Conservation (phyloP, 1,140 invertebrate species). For the Bombus pascuorum region DNA sequence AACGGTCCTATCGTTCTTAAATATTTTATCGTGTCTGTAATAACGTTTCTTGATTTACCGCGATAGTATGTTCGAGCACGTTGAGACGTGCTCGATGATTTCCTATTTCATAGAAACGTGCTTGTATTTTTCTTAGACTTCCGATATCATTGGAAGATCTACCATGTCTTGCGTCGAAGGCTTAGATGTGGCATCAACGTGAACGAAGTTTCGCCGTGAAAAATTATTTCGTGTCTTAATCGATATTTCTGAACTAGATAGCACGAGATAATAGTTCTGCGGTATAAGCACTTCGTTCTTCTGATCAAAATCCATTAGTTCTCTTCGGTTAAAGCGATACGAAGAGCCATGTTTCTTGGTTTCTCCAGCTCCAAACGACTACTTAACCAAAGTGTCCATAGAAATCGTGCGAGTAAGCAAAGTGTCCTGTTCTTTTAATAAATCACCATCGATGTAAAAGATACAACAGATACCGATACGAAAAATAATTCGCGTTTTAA, state of each 20-base stretch:
- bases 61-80: no score
- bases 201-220: neutral
- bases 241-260: neutral
- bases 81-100: neutral
- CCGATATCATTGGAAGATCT: neutral
- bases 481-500: no score
- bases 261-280: no score
- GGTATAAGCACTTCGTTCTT: neutral
- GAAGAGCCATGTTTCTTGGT: neutral
- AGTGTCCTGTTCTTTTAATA: no score
- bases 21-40: no score
- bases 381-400: no score
- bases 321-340: neutral
- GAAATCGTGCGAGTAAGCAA: no score
- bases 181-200: neutral
- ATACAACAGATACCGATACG: no score
- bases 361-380: neutral
- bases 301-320: neutral
- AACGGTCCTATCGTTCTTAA: no score
- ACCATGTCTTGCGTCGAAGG: neutral
- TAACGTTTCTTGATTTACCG: no score
- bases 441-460: no score
- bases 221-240: neutral
- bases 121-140: neutral
- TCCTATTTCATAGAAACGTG: neutral